phyloP scores from a whole-genome alignment of 1,140 invertebrate genomes.

The Zaprionus tsacasi region DNA sequence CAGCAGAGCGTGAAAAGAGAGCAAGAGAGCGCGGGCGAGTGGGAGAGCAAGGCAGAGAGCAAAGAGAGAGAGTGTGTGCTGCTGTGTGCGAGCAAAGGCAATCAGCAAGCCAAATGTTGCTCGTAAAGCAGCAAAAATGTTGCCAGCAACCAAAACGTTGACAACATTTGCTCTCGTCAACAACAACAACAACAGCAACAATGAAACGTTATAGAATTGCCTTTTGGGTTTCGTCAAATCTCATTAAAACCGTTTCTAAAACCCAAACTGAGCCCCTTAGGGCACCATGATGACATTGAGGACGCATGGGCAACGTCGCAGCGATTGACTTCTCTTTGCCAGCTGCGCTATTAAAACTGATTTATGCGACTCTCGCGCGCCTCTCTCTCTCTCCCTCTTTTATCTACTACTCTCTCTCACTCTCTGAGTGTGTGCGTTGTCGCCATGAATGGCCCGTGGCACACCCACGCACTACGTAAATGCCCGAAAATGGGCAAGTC shows the following conservation, averaged over 20 bases:
- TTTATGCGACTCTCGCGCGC: constrained; percentile 52
- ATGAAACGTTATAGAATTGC: constrained; percentile 41
- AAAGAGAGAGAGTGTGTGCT: constrained; percentile 8
- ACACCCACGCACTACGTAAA: constrained; percentile 56
- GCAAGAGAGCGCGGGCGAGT: constrained; percentile 16
- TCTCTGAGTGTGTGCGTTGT: constrained; percentile 6
- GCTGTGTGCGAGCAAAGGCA: constrained; percentile 22
- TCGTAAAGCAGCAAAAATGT: constrained; percentile 72
- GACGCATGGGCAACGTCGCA: not conserved
- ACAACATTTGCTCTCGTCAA: constrained; percentile 33
- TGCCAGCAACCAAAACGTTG: constrained; percentile 50
- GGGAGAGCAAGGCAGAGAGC: not conserved
- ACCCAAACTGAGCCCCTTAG: constrained; percentile 31
- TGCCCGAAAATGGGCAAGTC: constrained; percentile 75
- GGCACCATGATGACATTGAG: not conserved
- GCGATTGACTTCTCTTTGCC: constrained; percentile 53
- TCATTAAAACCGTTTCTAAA: constrained; percentile 65
- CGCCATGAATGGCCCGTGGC: constrained; percentile 38
- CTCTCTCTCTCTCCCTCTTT: not conserved
- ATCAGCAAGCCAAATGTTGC: constrained; percentile 68
- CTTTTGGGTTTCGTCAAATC: constrained; percentile 62
- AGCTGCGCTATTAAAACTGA: constrained; percentile 79
- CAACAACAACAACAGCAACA: constrained; percentile 26
- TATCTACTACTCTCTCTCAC: not conserved
- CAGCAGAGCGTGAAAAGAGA: constrained; percentile 37